phyloP scores from a whole-genome alignment of 2,113 vertebrate species.

The Varanus komodoensis region DNA sequence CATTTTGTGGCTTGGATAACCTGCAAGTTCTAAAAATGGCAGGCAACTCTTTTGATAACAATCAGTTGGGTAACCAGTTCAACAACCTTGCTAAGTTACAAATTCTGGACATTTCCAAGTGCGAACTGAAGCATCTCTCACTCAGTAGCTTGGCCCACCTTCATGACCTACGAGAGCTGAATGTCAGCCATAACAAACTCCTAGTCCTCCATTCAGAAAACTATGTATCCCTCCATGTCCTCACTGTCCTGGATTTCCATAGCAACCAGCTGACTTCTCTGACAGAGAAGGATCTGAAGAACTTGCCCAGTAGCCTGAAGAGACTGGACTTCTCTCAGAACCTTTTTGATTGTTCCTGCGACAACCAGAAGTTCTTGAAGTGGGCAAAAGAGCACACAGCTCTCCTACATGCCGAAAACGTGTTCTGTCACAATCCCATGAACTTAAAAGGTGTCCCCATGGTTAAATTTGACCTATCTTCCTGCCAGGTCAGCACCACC shows the following conservation, averaged over 20 bases:
- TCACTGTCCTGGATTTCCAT: conserved; percentile 74
- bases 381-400: conserved; percentile 70
- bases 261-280: conserved; percentile 72
- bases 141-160: conserved; percentile 68
- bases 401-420: conserved; percentile 56
- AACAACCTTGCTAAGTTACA: conserved; percentile 71
- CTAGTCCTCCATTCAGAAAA: conserved; percentile 63
- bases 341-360: conserved; percentile 76
- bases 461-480: conserved; percentile 57
- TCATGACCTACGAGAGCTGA: conserved; percentile 67
- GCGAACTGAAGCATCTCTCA: conserved; percentile 70
- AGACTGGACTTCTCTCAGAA: conserved; percentile 76
- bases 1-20: conserved; percentile 73
- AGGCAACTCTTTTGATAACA: conserved; percentile 75
- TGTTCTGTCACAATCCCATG: conserved; percentile 66
- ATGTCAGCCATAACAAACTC: conserved; percentile 81
- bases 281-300: conserved; percentile 48
- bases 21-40: conserved; percentile 79
- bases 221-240: conserved; percentile 56
- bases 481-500: conserved; percentile 51
- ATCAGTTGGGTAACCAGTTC: conserved; percentile 70
- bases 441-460: conserved; percentile 27
- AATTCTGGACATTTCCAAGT: conserved; percentile 78
- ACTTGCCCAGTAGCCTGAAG: conserved; percentile 63
- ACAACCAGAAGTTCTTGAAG: conserved; percentile 69